A percentile compares a stretch with the other conserved stretches of the same genome.
phyloP scores from a whole-genome alignment of 2,113 vertebrate genomes.

The Sinocyclocheilus rhinocerous region DNA sequence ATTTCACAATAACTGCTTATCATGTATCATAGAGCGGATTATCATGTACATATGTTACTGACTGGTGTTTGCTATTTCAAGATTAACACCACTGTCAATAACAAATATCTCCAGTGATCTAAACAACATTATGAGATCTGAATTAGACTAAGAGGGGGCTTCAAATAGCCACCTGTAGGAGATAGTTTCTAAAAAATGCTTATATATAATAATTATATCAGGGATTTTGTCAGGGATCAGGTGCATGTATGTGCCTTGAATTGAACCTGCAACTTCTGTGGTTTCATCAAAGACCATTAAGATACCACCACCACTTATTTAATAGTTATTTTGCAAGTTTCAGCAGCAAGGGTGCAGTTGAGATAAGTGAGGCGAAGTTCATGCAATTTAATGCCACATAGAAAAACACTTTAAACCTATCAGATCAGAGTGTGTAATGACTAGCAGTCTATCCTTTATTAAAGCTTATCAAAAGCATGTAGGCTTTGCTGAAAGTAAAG shows the following conservation, averaged over 20 bases:
- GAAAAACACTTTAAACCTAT: too few species aligned
- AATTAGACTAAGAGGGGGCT: too few species aligned
- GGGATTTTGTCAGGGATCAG: too few species aligned
- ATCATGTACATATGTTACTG: neutral
- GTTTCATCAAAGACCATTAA: too few species aligned
- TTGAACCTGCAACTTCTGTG: too few species aligned
- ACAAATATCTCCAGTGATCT: neutral
- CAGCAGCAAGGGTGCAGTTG: neutral
- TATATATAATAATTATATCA: too few species aligned
- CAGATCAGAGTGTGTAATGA: neutral
- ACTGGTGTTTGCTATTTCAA: too few species aligned
- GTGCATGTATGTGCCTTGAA: too few species aligned
- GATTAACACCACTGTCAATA: neutral
- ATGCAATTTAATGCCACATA: neutral
- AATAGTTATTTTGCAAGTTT: neutral
- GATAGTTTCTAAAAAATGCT: too few species aligned
- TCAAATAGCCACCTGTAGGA: too few species aligned
- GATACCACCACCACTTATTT: too few species aligned
- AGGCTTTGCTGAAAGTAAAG: neutral
- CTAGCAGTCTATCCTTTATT: neutral
- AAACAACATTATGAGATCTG: neutral
- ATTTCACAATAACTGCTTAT: neutral
- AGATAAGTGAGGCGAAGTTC: neutral
- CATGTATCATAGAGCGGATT: neutral
- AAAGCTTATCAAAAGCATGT: neutral